Evolutionary conservation across 2,797 vertebrate species (phyloP).

Genomic region (Falco novaeseelandiae): DNA sequence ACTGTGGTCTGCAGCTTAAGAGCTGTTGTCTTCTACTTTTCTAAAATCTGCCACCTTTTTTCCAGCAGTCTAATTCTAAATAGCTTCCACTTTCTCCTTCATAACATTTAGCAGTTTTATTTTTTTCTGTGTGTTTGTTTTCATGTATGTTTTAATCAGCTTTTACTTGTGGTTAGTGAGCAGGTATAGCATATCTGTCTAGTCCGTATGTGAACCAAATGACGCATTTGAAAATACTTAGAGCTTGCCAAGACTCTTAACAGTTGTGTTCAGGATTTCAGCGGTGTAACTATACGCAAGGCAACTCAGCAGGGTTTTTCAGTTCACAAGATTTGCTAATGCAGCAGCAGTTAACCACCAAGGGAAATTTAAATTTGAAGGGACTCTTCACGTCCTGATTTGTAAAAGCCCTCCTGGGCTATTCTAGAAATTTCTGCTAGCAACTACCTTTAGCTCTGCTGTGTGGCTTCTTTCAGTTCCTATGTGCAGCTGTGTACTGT

Average conservation of each 20-base stretch:
- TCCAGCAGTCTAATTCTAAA: background rate
- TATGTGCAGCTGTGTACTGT: background rate
- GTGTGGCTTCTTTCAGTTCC: background rate
- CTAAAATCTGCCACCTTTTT: background rate
- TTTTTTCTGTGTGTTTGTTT: background rate
- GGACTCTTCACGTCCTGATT: conserved; percentile 48
- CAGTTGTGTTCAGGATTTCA: background rate
- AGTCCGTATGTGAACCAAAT: background rate
- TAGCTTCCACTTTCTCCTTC: background rate
- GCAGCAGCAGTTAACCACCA: conserved; percentile 1
- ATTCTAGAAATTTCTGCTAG: conserved; percentile 43
- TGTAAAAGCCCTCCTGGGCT: conserved; percentile 39
- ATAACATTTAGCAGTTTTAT: background rate
- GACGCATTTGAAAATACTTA: background rate
- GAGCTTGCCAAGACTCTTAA: background rate
- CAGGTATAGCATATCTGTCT: background rate
- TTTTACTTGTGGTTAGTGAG: background rate
- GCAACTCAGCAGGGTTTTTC: conserved; percentile 29
- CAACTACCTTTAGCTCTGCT: conserved; percentile 7
- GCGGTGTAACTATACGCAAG: background rate
- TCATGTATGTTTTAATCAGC: background rate
- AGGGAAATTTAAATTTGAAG: conserved; percentile 64
- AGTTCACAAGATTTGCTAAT: conserved; percentile 39
- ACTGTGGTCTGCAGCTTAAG: background rate
- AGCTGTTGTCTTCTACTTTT: background rate